Base-by-base conservation (phyloP, 2,113 vertebrate species). In the Psittacus erithacus region DNA sequence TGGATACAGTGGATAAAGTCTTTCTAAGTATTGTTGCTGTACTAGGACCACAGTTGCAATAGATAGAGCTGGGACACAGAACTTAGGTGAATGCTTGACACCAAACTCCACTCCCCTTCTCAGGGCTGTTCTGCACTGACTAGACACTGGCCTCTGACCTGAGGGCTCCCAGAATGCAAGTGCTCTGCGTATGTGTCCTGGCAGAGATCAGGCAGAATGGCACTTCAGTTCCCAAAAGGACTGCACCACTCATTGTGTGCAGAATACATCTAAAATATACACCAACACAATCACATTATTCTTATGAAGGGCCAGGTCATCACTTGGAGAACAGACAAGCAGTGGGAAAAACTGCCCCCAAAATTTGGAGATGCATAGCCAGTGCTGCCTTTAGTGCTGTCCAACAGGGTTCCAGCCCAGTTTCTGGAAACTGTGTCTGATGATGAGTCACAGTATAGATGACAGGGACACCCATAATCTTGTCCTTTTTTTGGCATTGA, bases 141-240 rank as follows among this genome's bases (percentile, higher is more conserved):
- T 10, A 50, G 10, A 8, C 33, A 31, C 24, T 18, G 28, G 46
- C 53, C 24, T 64, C 23, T 29, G 24, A 50, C 33, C 13, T 1
- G 16, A 46, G 17, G 28, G 28, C 13, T 64, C 43, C 41, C 27
- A 20, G 33, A 44, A 22, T 47, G 0, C 4, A 33, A 16, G 8
- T 3, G 3, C 6, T 50, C 16, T n/a, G 39, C 0, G 0, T 15
- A 11, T 3, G 6, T 25, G 7, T 10, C 28, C 33, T 46, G 53
- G 55, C 20, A n/a, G 20, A 91, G 18, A 52, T 16, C 7, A 52
- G 47, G 28, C 17, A 55, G 44, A 29, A 57, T 1, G 7, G 20
- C 13, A 24, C 22, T 47, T 62, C 49, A 41, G 49, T 28, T 31
- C 49, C 18, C 29, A 43, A 2, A 35, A 41, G 31, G n/a, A 25